phyloP scores from a whole-genome alignment of 1,140 invertebrate genomes.

The Yoshiicerus persimilis region DNA sequence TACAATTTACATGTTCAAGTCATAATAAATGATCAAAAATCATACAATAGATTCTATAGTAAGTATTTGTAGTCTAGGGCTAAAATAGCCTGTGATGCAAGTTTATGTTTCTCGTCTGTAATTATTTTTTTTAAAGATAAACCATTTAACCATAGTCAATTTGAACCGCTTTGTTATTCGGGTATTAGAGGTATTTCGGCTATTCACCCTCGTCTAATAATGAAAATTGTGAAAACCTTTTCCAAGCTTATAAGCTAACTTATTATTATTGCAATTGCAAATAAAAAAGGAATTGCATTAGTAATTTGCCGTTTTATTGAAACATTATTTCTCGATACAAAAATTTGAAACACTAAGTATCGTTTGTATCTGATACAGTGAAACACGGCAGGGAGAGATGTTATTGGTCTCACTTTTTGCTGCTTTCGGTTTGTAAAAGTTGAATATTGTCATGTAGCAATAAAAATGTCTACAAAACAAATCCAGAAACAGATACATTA shows the following conservation, averaged over 20 bases:
- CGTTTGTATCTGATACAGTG: not conserved
- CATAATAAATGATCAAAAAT: no score
- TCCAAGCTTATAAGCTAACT: not conserved
- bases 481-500: not conserved
- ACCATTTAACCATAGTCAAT: not conserved
- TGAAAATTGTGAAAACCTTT: not conserved
- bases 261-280: not conserved
- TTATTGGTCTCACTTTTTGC: not conserved
- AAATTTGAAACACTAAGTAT: not conserved
- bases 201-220: not conserved
- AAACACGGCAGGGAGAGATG: not conserved
- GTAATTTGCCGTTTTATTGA: not conserved
- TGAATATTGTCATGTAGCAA: not conserved
- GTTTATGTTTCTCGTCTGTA: not conserved
- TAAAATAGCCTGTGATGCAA: no score
- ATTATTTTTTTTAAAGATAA: not conserved
- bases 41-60: no score
- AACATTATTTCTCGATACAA: not conserved
- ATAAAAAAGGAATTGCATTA: not conserved
- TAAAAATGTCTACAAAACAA: not conserved
- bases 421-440: not conserved
- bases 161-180: not conserved
- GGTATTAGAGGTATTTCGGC: not conserved
- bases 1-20: no score
- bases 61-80: no score